phyloP scores from a whole-genome alignment of 2,113 vertebrate species.

The Anguilla rostrata region DNA sequence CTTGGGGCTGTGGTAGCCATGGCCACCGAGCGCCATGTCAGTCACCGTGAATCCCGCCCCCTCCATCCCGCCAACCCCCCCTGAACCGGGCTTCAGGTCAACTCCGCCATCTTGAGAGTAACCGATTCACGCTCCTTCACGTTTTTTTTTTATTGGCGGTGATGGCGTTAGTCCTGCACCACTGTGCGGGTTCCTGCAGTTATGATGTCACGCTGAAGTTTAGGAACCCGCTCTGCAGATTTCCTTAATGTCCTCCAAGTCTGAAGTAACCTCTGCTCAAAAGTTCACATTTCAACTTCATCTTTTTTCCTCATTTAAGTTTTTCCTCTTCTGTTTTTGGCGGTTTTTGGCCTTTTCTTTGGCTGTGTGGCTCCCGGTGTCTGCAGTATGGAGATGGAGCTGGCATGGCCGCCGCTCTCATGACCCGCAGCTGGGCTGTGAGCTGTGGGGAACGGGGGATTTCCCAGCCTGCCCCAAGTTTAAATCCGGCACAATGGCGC shows the following conservation, averaged over 20 bases:
- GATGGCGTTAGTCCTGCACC: not conserved
- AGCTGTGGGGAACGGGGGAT: too few relatives aligned
- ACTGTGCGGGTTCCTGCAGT: not conserved
- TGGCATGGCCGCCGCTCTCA: too few relatives aligned
- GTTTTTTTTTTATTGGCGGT: not conserved
- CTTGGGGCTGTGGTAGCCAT: too few relatives aligned
- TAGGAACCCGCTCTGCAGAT: not conserved
- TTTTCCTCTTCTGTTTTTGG: not conserved
- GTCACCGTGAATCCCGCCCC: too few relatives aligned
- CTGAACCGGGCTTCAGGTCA: not conserved
- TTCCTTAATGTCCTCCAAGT: not conserved
- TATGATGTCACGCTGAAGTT: not conserved
- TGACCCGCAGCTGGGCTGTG: too few relatives aligned
- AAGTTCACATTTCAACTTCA: not conserved
- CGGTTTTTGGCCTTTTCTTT: not conserved
- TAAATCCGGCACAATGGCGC: not conserved
- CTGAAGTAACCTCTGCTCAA: not conserved
- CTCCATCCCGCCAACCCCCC: not conserved
- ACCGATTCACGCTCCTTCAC: not conserved
- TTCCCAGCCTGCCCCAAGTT: not conserved
- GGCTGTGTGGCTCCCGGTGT: not conserved
- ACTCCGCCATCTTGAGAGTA: not conserved
- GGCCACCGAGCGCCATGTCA: too few relatives aligned
- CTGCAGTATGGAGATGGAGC: too few relatives aligned
- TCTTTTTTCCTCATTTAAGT: not conserved